Evolutionary conservation across 2,113 vertebrate genomes (phyloP).

Genomic region (Rynchops niger): DNA sequence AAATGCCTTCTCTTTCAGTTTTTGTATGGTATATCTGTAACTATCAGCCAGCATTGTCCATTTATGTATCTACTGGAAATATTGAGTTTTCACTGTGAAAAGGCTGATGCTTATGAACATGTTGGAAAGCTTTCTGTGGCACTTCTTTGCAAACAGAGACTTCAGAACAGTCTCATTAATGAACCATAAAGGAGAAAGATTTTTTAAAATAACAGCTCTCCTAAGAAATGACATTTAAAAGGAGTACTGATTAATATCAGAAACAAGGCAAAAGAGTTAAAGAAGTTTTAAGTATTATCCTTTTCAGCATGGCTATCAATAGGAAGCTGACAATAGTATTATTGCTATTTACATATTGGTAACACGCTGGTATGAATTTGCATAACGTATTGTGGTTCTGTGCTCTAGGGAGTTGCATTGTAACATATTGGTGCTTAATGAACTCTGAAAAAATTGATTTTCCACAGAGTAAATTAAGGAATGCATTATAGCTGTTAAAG

Average conservation of each 20-base stretch:
- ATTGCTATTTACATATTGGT: constrained; percentile 98
- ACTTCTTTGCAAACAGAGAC: constrained; percentile 6
- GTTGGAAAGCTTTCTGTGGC: not conserved
- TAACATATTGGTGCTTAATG: constrained; percentile 99
- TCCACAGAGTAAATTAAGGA: constrained; percentile 99
- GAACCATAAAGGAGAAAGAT: not conserved
- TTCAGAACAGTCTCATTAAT: constrained; percentile 24
- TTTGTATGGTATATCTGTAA: not conserved
- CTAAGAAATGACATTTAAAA: not conserved
- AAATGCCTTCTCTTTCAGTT: not conserved
- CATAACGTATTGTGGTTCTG: constrained; percentile 95
- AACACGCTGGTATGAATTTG: constrained; percentile 88
- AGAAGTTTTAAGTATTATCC: constrained; percentile 60
- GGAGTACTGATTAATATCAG: not conserved
- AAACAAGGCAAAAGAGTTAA: constrained; percentile 43
- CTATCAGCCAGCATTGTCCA: not conserved
- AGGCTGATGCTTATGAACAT: not conserved
- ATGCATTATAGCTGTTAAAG: constrained; percentile 99
- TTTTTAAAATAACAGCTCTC: constrained; percentile 1
- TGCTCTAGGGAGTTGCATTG: constrained; percentile 96
- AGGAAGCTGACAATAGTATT: constrained; percentile 85
- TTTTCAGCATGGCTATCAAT: constrained; percentile 85
- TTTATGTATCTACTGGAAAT: not conserved
- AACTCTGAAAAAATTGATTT: constrained; percentile 99
- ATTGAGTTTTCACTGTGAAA: not conserved